Percentiles rank a stretch among this genome's conserved stretches.
Conservation (phyloP, 2,797 vertebrate species). For the Podarcis siculus region DNA sequence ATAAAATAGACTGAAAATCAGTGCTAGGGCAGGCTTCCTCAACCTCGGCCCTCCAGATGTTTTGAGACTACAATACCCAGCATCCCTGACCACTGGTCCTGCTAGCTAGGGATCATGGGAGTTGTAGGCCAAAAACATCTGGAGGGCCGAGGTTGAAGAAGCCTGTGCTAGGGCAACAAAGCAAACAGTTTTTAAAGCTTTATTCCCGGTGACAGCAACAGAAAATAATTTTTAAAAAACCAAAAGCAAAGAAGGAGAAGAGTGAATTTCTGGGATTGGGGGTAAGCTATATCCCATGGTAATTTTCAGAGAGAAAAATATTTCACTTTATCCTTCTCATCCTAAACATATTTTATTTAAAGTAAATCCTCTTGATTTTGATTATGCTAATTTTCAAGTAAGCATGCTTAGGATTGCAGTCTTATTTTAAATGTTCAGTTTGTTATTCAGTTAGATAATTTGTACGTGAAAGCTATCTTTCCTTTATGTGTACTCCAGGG, state of each 20-base stretch:
- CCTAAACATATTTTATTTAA: not conserved
- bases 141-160: too few relatives aligned
- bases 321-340: not conserved
- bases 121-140: too few relatives aligned
- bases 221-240: too few relatives aligned
- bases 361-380: not conserved
- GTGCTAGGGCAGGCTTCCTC: not conserved
- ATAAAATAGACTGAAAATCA: slow-evolving; percentile 38
- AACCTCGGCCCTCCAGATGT: too few relatives aligned
- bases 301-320: not conserved
- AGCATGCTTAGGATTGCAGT: not conserved
- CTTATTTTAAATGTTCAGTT: not conserved
- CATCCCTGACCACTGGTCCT: too few relatives aligned
- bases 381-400: not conserved
- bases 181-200: not conserved
- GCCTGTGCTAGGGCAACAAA: not conserved
- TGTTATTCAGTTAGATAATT: not conserved
- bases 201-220: too few relatives aligned
- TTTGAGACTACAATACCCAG: too few relatives aligned
- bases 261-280: not conserved
- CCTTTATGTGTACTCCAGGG: not conserved
- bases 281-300: not conserved
- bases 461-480: not conserved
- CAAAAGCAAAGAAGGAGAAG: too few relatives aligned
- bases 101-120: too few relatives aligned